A percentile compares a stretch with the other conserved stretches of the same genome.
These are phyloP conservation scores for Andinoacara biseriatus DNA, from an alignment of 2,113 vertebrate species.

Conservation along the genomic window DNA sequence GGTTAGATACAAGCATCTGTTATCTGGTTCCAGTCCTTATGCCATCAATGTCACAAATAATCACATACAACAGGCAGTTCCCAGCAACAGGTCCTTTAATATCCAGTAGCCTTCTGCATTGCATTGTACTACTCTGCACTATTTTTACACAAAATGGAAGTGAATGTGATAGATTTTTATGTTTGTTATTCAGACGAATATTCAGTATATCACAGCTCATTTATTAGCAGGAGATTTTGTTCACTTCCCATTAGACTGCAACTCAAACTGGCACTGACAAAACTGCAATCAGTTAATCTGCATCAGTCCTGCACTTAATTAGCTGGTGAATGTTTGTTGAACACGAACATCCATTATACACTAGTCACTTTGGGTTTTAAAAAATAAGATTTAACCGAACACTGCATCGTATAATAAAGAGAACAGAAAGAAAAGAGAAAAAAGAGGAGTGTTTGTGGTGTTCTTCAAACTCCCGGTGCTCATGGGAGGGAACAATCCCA, in stretches of 20 bases:
- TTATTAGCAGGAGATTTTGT: neutral
- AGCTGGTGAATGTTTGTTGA: neutral
- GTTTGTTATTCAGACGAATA: neutral
- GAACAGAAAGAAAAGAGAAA: neutral
- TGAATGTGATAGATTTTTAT: neutral
- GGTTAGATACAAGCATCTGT: conserved; percentile 80
- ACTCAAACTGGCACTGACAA: neutral
- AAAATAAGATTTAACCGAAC: neutral
- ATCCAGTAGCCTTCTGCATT: conserved; percentile 32
- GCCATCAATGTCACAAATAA: conserved; percentile 78
- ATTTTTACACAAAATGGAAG: conserved; percentile 3
- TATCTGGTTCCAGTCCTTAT: conserved; percentile 79
- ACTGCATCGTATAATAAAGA: neutral
- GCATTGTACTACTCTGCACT: neutral
- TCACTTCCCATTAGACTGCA: neutral
- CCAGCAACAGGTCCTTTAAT: conserved; percentile 58
- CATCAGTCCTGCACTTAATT: neutral
- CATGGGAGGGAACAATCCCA: neutral
- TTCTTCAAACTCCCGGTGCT: neutral
- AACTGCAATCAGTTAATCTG: neutral
- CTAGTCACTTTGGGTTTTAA: neutral
- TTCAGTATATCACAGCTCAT: neutral
- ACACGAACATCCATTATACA: neutral
- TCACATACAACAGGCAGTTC: conserved; percentile 79
- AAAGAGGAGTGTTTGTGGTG: neutral